Evolutionary conservation across 2,888 invertebrate species (phyloP), one percentile per base, ranked within the genome.

Genomic region (Eustalomyia histrio): DNA sequence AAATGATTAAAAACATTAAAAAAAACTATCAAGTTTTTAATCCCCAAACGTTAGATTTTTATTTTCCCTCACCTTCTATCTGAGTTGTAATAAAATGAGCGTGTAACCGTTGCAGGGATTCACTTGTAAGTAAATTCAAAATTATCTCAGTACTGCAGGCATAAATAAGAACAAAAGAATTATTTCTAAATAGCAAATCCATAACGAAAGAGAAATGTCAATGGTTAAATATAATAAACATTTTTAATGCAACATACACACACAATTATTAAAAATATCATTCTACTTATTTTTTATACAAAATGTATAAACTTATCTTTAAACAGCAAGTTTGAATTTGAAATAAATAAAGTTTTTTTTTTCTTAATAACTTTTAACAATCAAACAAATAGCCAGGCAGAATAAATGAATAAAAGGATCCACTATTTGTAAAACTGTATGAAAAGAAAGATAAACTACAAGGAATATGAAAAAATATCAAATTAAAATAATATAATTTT

Each of bases 321-420:
- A 35, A 68, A 57, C 53, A 68, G 80, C 80, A 72, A 67, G 63
- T 24, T 43, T 72, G 72, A 67, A 58, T 76, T 80, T 72, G 5
- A n/a, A 71, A 75, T 63, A n/a, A 71, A 65, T 63, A 76, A 76
- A 63, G 53, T 68, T 72, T 68, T 68, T 72, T 68, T 68, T 33
- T 52, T 29, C n/a, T 24, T 24, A 24, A n/a, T 21, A 21, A 21
- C 21, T 29, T 29, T 29, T 1, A 7, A 57, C 18, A 24, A 65
- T 4, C 14, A 65, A 65, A 18, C 33, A 55, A 64, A 47, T 7
- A 16, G 7, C 4, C 10, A 52, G 29, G 58, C 57, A n/a, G 16
- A 1, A 57, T 7, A 6, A 57, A 1, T 50, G 12, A 50, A 29
- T 68, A 7, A 57, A 57, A 57, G 6, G 9, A 24, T 58, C 6